A percentile compares a stretch with the other conserved stretches of the same genome.
Conservation (phyloP, 2,797 vertebrate genomes). For the Hydrophis major region DNA sequence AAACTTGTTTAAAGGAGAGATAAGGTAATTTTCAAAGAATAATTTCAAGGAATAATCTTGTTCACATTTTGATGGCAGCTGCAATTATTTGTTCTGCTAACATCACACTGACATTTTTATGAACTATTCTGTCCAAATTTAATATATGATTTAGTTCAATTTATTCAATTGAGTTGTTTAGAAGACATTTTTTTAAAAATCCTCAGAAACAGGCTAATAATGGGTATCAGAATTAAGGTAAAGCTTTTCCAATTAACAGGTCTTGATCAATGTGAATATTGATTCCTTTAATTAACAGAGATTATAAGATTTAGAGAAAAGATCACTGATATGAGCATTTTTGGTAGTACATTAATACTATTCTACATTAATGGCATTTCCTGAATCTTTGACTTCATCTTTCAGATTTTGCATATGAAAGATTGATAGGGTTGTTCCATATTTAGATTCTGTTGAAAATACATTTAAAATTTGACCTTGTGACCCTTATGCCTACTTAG, state of each 20-base stretch:
- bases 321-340: neutral
- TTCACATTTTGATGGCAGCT: constrained; percentile 11
- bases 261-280: neutral
- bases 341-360: neutral
- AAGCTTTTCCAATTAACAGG: neutral
- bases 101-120: constrained; percentile 11
- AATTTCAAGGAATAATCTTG: constrained; percentile 9
- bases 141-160: constrained; percentile 31
- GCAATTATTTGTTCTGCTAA: constrained; percentile 19
- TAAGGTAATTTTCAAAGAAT: neutral
- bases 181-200: neutral
- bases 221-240: neutral
- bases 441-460: neutral
- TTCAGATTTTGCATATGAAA: neutral
- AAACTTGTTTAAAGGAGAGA: constrained; percentile 38
- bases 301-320: neutral
- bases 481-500: neutral
- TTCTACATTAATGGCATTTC: neutral
- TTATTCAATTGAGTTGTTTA: constrained; percentile 18
- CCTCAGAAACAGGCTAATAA: neutral
- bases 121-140: constrained; percentile 32
- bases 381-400: neutral
- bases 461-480: neutral
- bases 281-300: constrained; percentile 17
- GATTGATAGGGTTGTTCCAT: neutral